A percentile compares a stretch with the other conserved stretches of the same genome.
phyloP scores from a whole-genome alignment of 2,113 vertebrate genomes.

The Micromys minutus region DNA sequence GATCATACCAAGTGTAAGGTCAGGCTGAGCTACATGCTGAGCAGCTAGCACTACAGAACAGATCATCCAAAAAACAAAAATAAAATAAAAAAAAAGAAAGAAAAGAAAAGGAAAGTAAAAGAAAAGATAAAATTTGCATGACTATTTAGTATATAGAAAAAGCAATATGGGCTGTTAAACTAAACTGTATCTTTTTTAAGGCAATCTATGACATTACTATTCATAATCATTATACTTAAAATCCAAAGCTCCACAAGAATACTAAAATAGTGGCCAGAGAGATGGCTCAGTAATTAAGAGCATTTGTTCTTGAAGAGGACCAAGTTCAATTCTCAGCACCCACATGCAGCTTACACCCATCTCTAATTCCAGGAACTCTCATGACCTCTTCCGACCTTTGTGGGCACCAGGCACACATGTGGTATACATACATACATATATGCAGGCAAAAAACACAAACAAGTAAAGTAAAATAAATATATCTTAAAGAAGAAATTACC shows the following conservation, averaged over 20 bases:
- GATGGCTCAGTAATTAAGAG: background rate
- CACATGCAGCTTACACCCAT: background rate
- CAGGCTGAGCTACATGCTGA: background rate
- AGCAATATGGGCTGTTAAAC: background rate
- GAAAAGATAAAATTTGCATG: background rate
- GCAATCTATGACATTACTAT: background rate
- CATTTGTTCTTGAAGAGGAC: background rate
- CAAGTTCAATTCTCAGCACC: background rate
- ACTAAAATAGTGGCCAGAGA: background rate
- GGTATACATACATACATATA: background rate
- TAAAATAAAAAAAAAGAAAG: too few species aligned
- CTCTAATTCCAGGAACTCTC: background rate
- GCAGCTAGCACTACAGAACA: background rate
- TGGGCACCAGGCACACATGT: background rate
- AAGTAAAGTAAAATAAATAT: background rate
- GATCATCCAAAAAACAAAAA: background rate
- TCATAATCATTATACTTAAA: conserved; percentile 22
- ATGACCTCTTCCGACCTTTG: background rate
- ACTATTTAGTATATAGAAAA: background rate
- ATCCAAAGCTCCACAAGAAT: background rate
- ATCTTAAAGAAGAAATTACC: background rate
- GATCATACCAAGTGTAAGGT: background rate
- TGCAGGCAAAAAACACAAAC: background rate
- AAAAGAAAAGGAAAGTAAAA: background rate
- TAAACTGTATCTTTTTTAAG: background rate